Evolutionary conservation across 2,888 invertebrate species (phyloP), one percentile per base, ranked within the genome.

Genomic region (Drosophila ustulata): DNA sequence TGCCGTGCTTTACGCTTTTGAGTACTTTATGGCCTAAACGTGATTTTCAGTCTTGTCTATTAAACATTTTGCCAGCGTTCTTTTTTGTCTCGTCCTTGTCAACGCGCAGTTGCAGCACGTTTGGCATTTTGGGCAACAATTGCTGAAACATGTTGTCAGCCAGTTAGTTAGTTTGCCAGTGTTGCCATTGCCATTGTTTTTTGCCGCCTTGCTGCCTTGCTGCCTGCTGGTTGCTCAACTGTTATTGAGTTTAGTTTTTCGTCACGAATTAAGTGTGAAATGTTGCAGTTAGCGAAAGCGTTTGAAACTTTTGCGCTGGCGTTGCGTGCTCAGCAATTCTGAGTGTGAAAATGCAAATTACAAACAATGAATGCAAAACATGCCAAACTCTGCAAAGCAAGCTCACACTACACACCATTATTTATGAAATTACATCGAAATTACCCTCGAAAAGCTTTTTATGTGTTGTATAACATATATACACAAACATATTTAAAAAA

Each of bases 141-240:
- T 84, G 84, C 70, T 84, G 88, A 87, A 82, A 87, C 88, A 85
- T 89, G 84, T 78, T 84, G 88, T 81, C 88, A 89, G 77, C 72
- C 73, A 83, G 89, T 86, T 86, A 86, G 88, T 88, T 82, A 67
- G 87, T 65, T 73, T 61, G 43, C 53, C 49, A 67, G 39, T 18
- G 51, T 58, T 68, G 47, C 32, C 43, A 66, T 62, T 69, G 50
- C 26, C 11, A 28, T 28, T 63, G 43, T 34, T 59, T 64, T 30
- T 58, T 37, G 18, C 18, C 18, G 18, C 18, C 5, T 37, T 37
- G 39, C 34, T 23, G 43, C 50, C 13, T 37, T 37, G 4, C 34
- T 11, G 11, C 11, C 9, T 34, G 28, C 28, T 34, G 11, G 23
- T 6, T n/a, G 11, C 28, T 32, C 57, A 23, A 46, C 58, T 59